These are phyloP conservation scores for Austrolebias charrua DNA, from an alignment of 2,797 vertebrate species.

Conservation along the genomic window DNA sequence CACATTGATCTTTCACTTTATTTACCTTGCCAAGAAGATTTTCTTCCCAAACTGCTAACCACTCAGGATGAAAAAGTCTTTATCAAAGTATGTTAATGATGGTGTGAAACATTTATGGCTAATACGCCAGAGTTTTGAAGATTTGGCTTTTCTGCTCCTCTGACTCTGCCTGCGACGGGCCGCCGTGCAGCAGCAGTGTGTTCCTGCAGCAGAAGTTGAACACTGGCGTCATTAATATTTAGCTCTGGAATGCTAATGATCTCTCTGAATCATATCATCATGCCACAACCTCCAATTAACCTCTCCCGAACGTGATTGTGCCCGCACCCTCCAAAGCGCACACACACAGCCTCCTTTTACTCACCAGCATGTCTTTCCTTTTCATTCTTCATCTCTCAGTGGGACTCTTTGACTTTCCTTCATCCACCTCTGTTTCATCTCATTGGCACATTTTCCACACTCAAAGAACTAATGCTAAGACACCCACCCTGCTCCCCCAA, in stretches of 20 bases:
- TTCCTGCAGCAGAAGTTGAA: slow-evolving; percentile 58
- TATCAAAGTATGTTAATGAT: slow-evolving; percentile 75
- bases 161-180: slow-evolving; percentile 47
- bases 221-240: slow-evolving; percentile 76
- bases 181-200: slow-evolving; percentile 56
- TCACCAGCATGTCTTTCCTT: slow-evolving; percentile 32
- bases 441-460: slow-evolving; percentile 64
- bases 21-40: slow-evolving; percentile 36
- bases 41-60: slow-evolving; percentile 27
- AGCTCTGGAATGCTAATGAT: slow-evolving; percentile 75
- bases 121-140: slow-evolving; percentile 58
- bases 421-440: slow-evolving; percentile 71
- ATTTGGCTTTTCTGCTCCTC: slow-evolving; percentile 59
- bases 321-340: slow-evolving; percentile 3
- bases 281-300: slow-evolving; percentile 78
- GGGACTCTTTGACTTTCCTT: slow-evolving; percentile 65
- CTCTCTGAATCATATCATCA: slow-evolving; percentile 74
- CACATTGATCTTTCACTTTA: slow-evolving; percentile 38
- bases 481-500: slow-evolving; percentile 37
- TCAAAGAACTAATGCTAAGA: slow-evolving; percentile 60
- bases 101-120: slow-evolving; percentile 76
- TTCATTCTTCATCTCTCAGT: slow-evolving; percentile 57
- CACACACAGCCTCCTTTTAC: slow-evolving; percentile 10
- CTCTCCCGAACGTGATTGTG: slow-evolving; percentile 54
- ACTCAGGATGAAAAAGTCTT: slow-evolving; percentile 52